Base-by-base conservation (phyloP, 2,113 vertebrate genomes). In the Labeo catla region DNA sequence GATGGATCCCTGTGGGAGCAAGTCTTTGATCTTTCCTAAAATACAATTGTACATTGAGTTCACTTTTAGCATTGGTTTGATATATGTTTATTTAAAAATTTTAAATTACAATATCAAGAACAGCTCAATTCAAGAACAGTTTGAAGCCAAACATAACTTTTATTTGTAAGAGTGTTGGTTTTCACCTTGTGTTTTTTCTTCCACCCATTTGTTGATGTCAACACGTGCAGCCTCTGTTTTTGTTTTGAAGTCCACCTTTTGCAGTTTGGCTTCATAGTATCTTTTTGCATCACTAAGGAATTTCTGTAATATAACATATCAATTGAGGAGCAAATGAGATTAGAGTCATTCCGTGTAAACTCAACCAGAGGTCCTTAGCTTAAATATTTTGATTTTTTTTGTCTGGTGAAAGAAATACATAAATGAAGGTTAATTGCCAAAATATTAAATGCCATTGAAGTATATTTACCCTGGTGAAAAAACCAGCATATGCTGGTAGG, bases 21-120 rank as follows among this genome's bases (percentile, higher is more conserved):
- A 15, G 50, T 98, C 73, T 4, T 94, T 94, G 88, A 99, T 98
- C 94, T 98, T 99, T 81, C 94, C 97, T 98, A 12, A 11, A 21
- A 79, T 43, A 39, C 8, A 39, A 39, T 2, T n/a, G 1, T 36
- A 39, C 5, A 13, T 59, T 13, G 4, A 28, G 28, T 28, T 3
- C 39, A 39, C 39, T 39, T 39, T 39, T 1, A 39, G 39, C 39
- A 39, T 4, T 39, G 39, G 39, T 39, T 39, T 39, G 39, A 39
- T 4, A 39, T 39, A 39, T 39, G 2, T 39, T 39, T 39, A 39
- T 39, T 39, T 39, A 39, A 39, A 39, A 39, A 39, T 15, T 59
- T 21, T 8, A 8, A 19, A 57, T 57, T 19, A 36, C 11, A 7
- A 65, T 4, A 4, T 2, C n/a, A n/a, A n/a, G n/a, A n/a, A 39